Evolutionary conservation across 2,888 invertebrate species (phyloP).

Genomic region (Drosophila lutescens): DNA sequence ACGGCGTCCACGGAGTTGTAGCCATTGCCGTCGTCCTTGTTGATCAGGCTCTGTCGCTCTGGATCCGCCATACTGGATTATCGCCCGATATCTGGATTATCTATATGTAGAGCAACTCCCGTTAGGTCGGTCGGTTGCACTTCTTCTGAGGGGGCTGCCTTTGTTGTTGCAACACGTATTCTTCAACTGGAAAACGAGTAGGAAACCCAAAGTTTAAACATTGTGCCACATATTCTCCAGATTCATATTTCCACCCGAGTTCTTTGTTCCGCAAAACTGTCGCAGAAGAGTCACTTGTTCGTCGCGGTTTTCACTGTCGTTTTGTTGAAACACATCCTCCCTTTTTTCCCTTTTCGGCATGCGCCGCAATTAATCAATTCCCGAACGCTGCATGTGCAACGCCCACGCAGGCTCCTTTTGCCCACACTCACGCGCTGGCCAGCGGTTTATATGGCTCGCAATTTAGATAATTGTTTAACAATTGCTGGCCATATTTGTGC

Average conservation of each 20-base stretch:
- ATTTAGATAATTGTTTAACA: conserved; percentile 56
- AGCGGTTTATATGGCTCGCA: conserved; percentile 2
- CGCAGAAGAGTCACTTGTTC: conserved; percentile 39
- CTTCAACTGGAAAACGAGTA: conserved; percentile 59
- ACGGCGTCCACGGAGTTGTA: conserved; percentile 70
- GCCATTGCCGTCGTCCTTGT: conserved; percentile 74
- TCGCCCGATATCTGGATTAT: conserved; percentile 37
- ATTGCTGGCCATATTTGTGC: conserved; percentile 43
- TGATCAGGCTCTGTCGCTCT: conserved; percentile 82
- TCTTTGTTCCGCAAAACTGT: conserved; percentile 57
- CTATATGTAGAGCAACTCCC: conserved; percentile 36
- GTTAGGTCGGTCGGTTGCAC: conserved; percentile 32
- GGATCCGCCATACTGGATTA: conserved; percentile 80
- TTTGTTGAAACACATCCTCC: conserved; percentile 64
- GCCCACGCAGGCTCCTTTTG: not conserved
- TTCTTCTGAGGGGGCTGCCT: conserved; percentile 11
- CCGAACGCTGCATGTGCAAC: conserved; percentile 11
- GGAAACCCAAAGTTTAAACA: conserved; percentile 7
- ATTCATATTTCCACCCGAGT: conserved; percentile 12
- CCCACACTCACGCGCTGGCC: not conserved
- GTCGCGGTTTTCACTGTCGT: conserved; percentile 43
- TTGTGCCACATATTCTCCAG: conserved; percentile 6
- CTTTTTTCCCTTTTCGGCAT: conserved; percentile 78
- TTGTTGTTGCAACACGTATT: conserved; percentile 63
- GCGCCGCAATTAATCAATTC: conserved; percentile 78